A percentile compares a stretch with the other conserved stretches of the same genome.
Evolutionary conservation across 2,797 vertebrate species (phyloP).

Genomic region (Acanthurus tractus): DNA sequence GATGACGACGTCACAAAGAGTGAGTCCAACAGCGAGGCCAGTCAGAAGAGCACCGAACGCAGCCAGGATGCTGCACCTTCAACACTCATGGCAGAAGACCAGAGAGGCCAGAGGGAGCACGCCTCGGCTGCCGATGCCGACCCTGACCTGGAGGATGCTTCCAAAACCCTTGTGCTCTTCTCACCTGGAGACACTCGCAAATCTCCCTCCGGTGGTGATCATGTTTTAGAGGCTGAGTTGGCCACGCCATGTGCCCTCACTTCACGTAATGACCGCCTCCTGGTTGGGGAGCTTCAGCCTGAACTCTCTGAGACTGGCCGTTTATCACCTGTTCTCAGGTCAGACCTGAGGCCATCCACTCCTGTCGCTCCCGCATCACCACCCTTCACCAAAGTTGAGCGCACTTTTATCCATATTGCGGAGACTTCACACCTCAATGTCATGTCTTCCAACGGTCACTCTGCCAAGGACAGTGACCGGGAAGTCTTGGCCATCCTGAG

Average conservation of each 20-base stretch:
- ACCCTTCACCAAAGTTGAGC: constrained; percentile 97
- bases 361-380: constrained; percentile 87
- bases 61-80: constrained; percentile 92
- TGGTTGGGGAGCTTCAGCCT: constrained; percentile 81
- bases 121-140: constrained; percentile 92
- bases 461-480: constrained; percentile 77
- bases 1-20: constrained; percentile 87
- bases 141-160: constrained; percentile 95
- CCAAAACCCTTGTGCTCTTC: constrained; percentile 96
- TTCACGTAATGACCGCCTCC: constrained; percentile 88
- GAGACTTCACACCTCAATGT: constrained; percentile 96
- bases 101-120: constrained; percentile 88
- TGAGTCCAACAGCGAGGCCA: constrained; percentile 92
- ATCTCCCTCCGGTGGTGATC: constrained; percentile 89
- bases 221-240: constrained; percentile 87
- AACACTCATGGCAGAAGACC: constrained; percentile 94
- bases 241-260: constrained; percentile 87
- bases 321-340: constrained; percentile 91
- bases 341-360: constrained; percentile 88
- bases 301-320: constrained; percentile 86
- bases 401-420: constrained; percentile 96
- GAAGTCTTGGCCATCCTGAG: constrained; percentile 79
- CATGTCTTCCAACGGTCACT: constrained; percentile 89
- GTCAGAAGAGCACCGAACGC: constrained; percentile 92
- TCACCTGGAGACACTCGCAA: constrained; percentile 96